phyloP scores from a whole-genome alignment of 2,113 vertebrate genomes.

The Herpailurus yagouaroundi region DNA sequence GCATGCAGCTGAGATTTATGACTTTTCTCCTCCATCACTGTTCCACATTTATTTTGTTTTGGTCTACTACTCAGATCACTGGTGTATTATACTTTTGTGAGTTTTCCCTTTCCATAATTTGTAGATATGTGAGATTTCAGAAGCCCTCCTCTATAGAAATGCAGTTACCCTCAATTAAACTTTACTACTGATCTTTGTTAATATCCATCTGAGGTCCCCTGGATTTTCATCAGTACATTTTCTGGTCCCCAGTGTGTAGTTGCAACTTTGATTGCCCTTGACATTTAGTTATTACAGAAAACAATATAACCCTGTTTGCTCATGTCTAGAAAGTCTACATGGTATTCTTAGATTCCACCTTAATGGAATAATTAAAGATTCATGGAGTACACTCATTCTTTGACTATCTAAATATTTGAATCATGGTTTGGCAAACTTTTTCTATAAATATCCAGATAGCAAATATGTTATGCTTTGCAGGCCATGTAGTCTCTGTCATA shows the following conservation, averaged over 20 bases:
- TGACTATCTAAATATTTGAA: not conserved
- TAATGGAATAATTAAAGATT: not conserved
- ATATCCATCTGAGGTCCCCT: not conserved
- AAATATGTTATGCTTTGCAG: not conserved
- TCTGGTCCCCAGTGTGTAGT: not conserved
- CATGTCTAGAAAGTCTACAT: not conserved
- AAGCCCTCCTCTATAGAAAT: not conserved
- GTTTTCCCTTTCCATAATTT: not conserved
- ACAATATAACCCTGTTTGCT: not conserved
- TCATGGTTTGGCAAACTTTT: not conserved
- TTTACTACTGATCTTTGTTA: not conserved
- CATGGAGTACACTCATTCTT: not conserved
- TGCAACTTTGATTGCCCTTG: not conserved
- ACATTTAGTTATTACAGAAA: not conserved
- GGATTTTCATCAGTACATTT: not conserved
- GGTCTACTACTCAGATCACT: not conserved
- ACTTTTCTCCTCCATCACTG: not conserved
- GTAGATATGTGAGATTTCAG: not conserved
- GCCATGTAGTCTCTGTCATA: not conserved
- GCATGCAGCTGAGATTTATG: not conserved
- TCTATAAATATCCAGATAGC: not conserved
- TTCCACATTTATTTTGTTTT: not conserved
- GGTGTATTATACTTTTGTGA: not conserved
- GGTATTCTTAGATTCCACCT: not conserved
- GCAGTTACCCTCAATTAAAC: not conserved